Evolutionary conservation across 2,797 vertebrate species (phyloP).

Genomic region (Melanotaenia boesemani): DNA sequence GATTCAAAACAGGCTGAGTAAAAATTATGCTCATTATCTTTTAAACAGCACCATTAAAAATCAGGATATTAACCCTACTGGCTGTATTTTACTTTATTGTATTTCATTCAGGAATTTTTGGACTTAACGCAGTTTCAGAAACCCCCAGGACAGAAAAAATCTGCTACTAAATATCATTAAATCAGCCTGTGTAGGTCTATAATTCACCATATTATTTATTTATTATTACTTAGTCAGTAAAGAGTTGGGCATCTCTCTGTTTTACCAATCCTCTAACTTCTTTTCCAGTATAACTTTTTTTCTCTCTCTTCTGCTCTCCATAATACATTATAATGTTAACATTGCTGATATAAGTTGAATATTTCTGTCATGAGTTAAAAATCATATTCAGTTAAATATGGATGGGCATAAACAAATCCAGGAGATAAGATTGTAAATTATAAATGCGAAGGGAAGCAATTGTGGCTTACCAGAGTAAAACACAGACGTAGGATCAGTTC

Average conservation of each 20-base stretch:
- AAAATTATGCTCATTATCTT: neutral
- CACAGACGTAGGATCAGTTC: too few relatives aligned
- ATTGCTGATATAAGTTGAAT: conserved; percentile 11
- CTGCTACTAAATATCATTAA: conserved; percentile 11
- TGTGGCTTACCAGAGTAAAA: neutral
- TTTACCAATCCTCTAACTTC: neutral
- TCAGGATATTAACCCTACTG: neutral
- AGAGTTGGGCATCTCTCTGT: conserved; percentile 1
- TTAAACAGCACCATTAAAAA: too few relatives aligned
- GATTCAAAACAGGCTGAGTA: neutral
- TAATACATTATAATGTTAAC: conserved; percentile 24
- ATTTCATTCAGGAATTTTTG: too few relatives aligned
- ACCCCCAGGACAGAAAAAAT: neutral
- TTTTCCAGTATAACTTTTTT: neutral
- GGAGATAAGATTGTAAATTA: neutral
- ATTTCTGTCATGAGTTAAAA: conserved; percentile 24
- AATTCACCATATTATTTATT: conserved; percentile 27
- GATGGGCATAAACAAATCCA: neutral
- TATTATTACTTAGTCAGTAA: conserved; percentile 15
- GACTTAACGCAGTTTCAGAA: neutral
- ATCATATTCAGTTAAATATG: neutral
- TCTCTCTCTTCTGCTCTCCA: neutral
- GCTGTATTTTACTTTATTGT: too few relatives aligned
- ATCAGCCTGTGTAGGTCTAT: neutral
- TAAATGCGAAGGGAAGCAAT: neutral